Conservation (phyloP, 2,888 invertebrate genomes). For the Germaria angustata region DNA sequence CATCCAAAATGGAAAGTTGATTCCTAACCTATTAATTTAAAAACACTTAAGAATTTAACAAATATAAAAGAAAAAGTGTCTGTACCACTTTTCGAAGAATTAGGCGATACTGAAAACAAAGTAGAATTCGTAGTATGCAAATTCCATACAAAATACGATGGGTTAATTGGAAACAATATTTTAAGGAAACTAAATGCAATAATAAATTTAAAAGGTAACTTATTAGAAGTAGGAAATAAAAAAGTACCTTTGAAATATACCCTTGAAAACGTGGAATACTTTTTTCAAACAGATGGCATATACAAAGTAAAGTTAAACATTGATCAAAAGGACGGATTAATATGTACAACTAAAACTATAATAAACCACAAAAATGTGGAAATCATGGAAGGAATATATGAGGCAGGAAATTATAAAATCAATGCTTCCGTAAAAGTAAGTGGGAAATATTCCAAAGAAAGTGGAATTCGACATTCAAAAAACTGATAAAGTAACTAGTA, state of each 20-base stretch:
- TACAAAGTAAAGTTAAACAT: no score
- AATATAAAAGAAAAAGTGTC: not conserved
- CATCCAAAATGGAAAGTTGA: not conserved
- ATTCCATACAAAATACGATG: not conserved
- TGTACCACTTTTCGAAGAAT: not conserved
- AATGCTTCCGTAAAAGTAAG: no score
- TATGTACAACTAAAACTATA: no score
- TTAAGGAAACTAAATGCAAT: not conserved
- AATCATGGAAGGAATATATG: no score
- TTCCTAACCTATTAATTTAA: not conserved
- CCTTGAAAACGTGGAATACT: not conserved
- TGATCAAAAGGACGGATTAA: no score
- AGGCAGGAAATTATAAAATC: no score
- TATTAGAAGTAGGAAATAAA: not conserved
- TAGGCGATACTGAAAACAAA: not conserved
- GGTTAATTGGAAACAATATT: not conserved
- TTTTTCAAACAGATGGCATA: constrained; percentile 13
- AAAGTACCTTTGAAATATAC: not conserved
- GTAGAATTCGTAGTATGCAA: not conserved
- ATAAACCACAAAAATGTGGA: no score
- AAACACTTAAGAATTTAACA: not conserved
- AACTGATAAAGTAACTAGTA: no score
- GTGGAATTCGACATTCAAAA: no score
- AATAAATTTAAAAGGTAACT: not conserved
- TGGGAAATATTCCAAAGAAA: no score